phyloP scores from a whole-genome alignment of 2,888 invertebrate genomes.

The Aethes cnicana region DNA sequence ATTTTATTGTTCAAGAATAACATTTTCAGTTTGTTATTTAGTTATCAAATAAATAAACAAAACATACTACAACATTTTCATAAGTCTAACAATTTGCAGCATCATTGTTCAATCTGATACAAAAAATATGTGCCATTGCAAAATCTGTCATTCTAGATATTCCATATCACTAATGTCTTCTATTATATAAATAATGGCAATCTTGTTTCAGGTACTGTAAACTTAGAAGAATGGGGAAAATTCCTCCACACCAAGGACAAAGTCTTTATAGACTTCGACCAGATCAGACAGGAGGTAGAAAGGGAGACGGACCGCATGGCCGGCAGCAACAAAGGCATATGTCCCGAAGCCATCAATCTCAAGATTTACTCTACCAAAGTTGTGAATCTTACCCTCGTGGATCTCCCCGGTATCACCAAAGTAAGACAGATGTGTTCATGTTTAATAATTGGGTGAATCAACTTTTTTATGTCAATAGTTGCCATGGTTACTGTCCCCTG shows the following conservation, averaged over 20 bases:
- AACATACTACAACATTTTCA: too few species aligned
- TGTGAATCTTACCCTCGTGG: slow-evolving; percentile 97
- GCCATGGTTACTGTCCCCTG: slow-evolving; percentile 8
- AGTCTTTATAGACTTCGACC: slow-evolving; percentile 94
- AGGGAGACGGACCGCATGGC: slow-evolving; percentile 96
- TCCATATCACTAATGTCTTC: too few species aligned
- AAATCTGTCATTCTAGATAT: too few species aligned
- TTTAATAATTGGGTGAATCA: background rate
- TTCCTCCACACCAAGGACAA: slow-evolving; percentile 96
- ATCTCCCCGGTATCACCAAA: slow-evolving; percentile 99
- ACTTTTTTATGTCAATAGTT: background rate
- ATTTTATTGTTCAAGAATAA: too few species aligned
- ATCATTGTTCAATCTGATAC: too few species aligned
- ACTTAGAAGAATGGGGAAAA: slow-evolving; percentile 96
- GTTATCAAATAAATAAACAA: too few species aligned
- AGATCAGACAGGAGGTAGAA: slow-evolving; percentile 96
- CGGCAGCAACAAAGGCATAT: slow-evolving; percentile 98
- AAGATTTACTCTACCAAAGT: slow-evolving; percentile 98
- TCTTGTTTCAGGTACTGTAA: slow-evolving; percentile 87
- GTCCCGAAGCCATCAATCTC: slow-evolving; percentile 95
- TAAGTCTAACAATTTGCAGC: too few species aligned
- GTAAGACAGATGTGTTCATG: too few species aligned
- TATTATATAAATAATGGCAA: slow-evolving; percentile 29
- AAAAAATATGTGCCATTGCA: too few species aligned
- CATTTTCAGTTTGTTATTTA: too few species aligned